Evolutionary conservation across 1,140 invertebrate species (phyloP).

Genomic region (Yoshiicerus persimilis): DNA sequence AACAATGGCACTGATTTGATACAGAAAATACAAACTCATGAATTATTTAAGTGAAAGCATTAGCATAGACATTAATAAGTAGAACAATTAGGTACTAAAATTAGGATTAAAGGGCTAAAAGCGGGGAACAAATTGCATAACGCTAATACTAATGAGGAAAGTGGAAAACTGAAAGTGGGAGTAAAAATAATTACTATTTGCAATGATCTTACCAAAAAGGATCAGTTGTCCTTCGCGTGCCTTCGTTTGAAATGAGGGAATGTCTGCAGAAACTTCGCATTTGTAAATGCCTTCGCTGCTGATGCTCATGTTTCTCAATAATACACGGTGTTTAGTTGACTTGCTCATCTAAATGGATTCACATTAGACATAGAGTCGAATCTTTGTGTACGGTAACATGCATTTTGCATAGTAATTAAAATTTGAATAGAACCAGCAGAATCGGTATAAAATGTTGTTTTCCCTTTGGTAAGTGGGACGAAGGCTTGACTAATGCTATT

Average conservation of each 20-base stretch:
- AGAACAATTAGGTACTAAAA: background rate
- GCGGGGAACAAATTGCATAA: background rate
- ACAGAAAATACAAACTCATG: background rate
- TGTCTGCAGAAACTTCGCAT: conserved; percentile 51
- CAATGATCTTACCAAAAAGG: conserved; percentile 40
- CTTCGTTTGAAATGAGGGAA: conserved; percentile 43
- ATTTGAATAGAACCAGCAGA: background rate
- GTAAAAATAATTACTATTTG: background rate
- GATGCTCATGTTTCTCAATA: conserved; percentile 46
- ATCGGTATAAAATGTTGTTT: background rate
- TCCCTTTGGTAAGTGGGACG: background rate
- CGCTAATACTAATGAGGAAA: too few species aligned
- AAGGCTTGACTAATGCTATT: background rate
- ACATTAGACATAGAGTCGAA: background rate
- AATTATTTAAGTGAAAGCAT: background rate
- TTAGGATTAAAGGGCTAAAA: background rate
- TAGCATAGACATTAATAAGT: background rate
- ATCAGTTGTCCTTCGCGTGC: conserved; percentile 37
- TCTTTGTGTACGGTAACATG: background rate
- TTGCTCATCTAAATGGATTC: conserved; percentile 14
- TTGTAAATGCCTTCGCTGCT: conserved; percentile 48
- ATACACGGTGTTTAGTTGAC: conserved; percentile 38
- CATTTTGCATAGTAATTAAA: background rate
- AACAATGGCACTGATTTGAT: background rate
- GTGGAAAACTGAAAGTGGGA: background rate